Conservation (phyloP, 2,113 vertebrate genomes). For the Caranx melampygus region DNA sequence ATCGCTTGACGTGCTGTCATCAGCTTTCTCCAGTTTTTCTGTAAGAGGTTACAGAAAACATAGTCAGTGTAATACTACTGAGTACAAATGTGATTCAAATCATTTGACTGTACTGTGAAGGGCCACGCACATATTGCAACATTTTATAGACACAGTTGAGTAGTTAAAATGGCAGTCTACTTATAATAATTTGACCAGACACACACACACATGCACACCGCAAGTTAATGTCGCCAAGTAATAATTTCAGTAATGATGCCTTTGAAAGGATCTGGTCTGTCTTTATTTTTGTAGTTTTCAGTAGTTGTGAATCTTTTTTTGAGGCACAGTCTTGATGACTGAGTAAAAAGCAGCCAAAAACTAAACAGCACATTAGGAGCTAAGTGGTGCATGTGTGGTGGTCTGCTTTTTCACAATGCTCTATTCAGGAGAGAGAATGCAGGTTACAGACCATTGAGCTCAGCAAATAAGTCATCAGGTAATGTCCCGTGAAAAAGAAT, state of each 20-base stretch:
- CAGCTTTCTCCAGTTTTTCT: constrained; percentile 87
- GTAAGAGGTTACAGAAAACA: constrained; percentile 46
- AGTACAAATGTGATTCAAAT: constrained; percentile 12
- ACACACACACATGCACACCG: neutral
- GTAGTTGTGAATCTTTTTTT: neutral
- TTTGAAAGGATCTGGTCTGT: constrained; percentile 31
- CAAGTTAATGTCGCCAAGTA: constrained; percentile 24
- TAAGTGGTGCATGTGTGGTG: neutral
- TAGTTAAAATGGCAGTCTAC: constrained; percentile 1
- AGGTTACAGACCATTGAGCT: constrained; percentile 35
- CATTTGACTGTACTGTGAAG: neutral
- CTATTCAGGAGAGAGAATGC: constrained; percentile 25
- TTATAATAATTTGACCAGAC: constrained; percentile 26
- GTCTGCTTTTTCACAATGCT: constrained; percentile 34
- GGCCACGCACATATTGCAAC: neutral
- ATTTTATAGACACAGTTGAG: constrained; percentile 10
- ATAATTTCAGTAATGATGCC: constrained; percentile 15
- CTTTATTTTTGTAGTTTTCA: neutral
- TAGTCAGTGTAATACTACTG: constrained; percentile 16
- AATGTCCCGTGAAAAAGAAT: constrained; percentile 44
- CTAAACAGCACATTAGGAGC: constrained; percentile 23
- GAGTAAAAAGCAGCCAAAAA: constrained; percentile 12
- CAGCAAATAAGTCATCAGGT: constrained; percentile 46
- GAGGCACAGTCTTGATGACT: constrained; percentile 18
- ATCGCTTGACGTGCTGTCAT: constrained; percentile 83